Conservation (phyloP, 1,140 invertebrate species). For the Amyelois transitella region DNA sequence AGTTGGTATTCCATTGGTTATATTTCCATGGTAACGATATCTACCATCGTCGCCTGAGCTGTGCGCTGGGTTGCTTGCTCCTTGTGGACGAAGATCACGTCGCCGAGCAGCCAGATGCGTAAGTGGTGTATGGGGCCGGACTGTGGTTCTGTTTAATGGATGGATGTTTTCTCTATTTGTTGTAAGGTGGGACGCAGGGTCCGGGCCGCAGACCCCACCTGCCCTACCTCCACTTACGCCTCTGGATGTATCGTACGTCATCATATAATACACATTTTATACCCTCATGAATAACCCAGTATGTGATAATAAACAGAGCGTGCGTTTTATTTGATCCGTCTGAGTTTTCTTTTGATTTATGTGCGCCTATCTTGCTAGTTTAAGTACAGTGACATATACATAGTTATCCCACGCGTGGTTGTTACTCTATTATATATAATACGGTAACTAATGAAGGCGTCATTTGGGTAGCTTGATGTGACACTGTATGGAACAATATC, state of each 20-base stretch:
- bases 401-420: no score
- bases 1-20: no score
- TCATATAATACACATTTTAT: constrained; percentile 25
- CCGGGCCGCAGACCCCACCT: constrained; percentile 71
- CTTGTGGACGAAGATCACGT: constrained; percentile 16
- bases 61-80: constrained; percentile 7
- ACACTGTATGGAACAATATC: no score
- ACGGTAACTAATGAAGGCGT: no score
- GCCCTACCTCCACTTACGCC: constrained; percentile 75
- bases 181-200: constrained; percentile 72
- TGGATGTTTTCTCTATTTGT: constrained; percentile 68
- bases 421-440: no score
- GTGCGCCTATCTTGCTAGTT: no score
- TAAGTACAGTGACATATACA: no score
- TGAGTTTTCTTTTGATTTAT: no score
- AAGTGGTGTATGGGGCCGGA: constrained; percentile 65
- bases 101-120: constrained; percentile 63
- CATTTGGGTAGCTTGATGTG: no score
- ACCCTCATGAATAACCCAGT: constrained; percentile 14
- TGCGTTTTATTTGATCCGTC: neutral
- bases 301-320: constrained; percentile 49
- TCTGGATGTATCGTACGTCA: constrained; percentile 76
- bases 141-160: constrained; percentile 55
- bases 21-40: no score
- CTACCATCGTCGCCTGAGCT: neutral